Evolutionary conservation across 2,113 vertebrate species (phyloP).

Genomic region (Oncorhynchus clarkii): DNA sequence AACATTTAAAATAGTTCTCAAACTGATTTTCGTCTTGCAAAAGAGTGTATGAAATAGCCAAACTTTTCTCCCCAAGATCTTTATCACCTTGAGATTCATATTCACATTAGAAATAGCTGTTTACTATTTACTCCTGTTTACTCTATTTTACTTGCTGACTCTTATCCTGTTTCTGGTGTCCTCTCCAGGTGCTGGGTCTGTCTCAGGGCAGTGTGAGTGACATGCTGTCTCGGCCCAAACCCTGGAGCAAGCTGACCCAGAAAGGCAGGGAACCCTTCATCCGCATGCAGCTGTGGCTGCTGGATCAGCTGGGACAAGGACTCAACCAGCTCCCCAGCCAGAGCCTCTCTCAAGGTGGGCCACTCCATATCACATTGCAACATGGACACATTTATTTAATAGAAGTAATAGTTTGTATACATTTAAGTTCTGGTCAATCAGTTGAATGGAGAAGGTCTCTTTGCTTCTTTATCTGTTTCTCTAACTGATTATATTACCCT

Average conservation of each 20-base stretch:
- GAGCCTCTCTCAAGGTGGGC: constrained; percentile 79
- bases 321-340: constrained; percentile 76
- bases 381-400: neutral
- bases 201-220: constrained; percentile 98
- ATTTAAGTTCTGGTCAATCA: neutral
- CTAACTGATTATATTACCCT: neutral
- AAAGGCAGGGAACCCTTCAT: constrained; percentile 98
- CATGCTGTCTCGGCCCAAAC: constrained; percentile 97
- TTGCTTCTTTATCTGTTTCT: neutral
- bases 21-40: no score
- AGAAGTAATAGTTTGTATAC: neutral
- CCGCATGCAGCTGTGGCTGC: constrained; percentile 98
- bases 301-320: constrained; percentile 89
- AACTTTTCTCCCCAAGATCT: no score
- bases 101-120: no score
- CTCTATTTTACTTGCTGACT: neutral
- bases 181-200: constrained; percentile 86
- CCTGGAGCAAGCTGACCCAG: constrained; percentile 98
- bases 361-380: neutral
- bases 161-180: neutral
- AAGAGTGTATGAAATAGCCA: no score
- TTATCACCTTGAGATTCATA: no score
- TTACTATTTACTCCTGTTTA: no score
- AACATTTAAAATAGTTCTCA: neutral
- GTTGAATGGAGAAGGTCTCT: neutral